Evolutionary conservation across 2,113 vertebrate species (phyloP), one percentile per base, ranked within the genome.

Genomic region (Rutilus rutilus): DNA sequence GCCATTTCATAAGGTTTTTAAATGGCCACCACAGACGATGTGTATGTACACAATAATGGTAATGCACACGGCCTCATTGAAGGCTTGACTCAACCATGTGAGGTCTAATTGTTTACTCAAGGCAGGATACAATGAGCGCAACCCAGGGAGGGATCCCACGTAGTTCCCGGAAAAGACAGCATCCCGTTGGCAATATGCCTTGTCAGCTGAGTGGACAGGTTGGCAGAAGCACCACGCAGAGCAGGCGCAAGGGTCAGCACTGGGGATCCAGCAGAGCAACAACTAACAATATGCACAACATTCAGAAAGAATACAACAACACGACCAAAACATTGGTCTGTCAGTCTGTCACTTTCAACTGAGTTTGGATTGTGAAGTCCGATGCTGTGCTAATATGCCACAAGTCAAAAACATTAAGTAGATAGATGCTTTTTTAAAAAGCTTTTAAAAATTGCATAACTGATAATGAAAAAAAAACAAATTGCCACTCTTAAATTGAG

Each of bases 181-280:
- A 59, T 84, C 88, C 39, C 59, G n/a, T 82, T 89, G 86, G 88
- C 84, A 79, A 23, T 36, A 23, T 86, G 85, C 82, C 86, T 76
- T 21, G 25, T 88, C 84, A 89, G 77, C 88, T 87, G 81, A 82
- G 85, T 59, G 59, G 64, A 85, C 85, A 86, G 89, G 81, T 78
- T 80, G 85, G 74, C 71, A 83, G 78, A 83, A 39, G 25, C 76
- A 60, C 67, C 67, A 80, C 23, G 67, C 67, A 77, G 80, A 69
- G 73, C 65, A 84, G 42, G 60, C 1, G 54, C 27, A 82, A 45
- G 50, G 71, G 75, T 83, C 73, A 69, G 80, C 75, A 30, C 30
- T 59, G 76, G 33, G 71, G 23, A 79, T 59, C 64, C 47, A 0
- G 64, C 52, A 80, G 76, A 67, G 45, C 76, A 86, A 60, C 62